Conservation (phyloP, 2,888 invertebrate genomes). For the Sepioteuthis lessoniana region DNA sequence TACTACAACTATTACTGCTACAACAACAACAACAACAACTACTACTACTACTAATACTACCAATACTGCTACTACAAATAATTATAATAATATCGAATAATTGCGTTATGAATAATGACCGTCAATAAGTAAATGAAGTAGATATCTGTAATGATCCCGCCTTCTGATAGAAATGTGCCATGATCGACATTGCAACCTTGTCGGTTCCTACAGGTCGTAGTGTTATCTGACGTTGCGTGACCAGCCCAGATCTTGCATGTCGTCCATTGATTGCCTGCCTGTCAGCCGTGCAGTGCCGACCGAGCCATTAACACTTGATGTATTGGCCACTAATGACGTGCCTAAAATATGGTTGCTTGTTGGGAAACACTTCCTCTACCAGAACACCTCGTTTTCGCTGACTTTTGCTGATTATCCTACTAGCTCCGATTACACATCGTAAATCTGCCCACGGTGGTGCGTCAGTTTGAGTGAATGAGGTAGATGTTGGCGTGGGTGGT, state of each 20-base stretch:
- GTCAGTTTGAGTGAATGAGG: background rate
- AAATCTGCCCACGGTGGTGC: background rate
- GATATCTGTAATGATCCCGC: background rate
- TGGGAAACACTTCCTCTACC: conserved; percentile 33
- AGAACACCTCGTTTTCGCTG: conserved; percentile 23
- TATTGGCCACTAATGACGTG: conserved; percentile 33
- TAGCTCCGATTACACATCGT: conserved; percentile 8
- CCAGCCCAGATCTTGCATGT: conserved; percentile 20
- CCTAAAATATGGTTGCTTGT: conserved; percentile 33
- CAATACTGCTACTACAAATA: background rate
- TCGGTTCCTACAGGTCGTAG: background rate
- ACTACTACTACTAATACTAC: no score
- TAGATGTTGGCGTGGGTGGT: no score
- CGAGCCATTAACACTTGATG: conserved; percentile 9
- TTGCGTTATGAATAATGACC: background rate
- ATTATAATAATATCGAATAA: background rate
- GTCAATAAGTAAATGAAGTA: background rate
- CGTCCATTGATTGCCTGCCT: conserved; percentile 9
- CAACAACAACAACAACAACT: no score
- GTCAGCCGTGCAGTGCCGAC: background rate
- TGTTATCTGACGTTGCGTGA: background rate
- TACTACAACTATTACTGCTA: no score
- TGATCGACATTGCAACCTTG: background rate
- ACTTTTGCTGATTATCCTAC: conserved; percentile 12
- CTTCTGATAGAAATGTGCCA: background rate